These are phyloP conservation scores for Apostichopus parvimensis DNA, from an alignment of 35 echinoderm and acorn worm species.

Conservation along the genomic window DNA sequence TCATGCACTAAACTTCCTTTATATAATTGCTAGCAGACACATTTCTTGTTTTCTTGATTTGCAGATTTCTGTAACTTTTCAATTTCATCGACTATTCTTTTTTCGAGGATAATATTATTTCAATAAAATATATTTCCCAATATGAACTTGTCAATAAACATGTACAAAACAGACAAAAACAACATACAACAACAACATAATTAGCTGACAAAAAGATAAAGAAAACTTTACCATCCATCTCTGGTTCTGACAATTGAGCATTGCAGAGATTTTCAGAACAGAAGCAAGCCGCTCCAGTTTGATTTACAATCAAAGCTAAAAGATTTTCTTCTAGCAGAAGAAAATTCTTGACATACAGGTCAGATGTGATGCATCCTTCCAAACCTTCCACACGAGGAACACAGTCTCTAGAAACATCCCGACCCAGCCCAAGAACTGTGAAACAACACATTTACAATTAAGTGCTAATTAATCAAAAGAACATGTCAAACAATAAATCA, in stretches of 20 bases:
- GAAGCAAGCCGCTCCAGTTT: slow-evolving; percentile 9
- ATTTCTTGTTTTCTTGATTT: too few relatives aligned
- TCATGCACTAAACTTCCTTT: too few relatives aligned
- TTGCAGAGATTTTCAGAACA: slow-evolving; percentile 6
- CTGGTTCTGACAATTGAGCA: background rate
- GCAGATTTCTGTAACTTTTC: too few relatives aligned
- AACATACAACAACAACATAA: too few relatives aligned
- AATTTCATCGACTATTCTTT: too few relatives aligned
- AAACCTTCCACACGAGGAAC: background rate
- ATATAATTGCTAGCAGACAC: too few relatives aligned
- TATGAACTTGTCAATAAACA: too few relatives aligned
- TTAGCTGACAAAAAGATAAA: background rate
- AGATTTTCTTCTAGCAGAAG: background rate
- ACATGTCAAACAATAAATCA: too few relatives aligned
- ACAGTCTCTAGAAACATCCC: background rate
- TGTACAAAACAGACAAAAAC: too few relatives aligned
- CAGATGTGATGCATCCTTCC: background rate
- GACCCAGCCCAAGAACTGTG: background rate
- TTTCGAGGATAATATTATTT: too few relatives aligned
- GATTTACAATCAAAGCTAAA: background rate
- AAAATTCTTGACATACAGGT: background rate
- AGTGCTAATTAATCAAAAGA: too few relatives aligned
- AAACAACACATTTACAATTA: background rate
- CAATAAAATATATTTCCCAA: too few relatives aligned
- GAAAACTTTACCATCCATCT: background rate